Conservation (phyloP, 2,113 vertebrate species). For the Crotophaga sulcirostris region DNA sequence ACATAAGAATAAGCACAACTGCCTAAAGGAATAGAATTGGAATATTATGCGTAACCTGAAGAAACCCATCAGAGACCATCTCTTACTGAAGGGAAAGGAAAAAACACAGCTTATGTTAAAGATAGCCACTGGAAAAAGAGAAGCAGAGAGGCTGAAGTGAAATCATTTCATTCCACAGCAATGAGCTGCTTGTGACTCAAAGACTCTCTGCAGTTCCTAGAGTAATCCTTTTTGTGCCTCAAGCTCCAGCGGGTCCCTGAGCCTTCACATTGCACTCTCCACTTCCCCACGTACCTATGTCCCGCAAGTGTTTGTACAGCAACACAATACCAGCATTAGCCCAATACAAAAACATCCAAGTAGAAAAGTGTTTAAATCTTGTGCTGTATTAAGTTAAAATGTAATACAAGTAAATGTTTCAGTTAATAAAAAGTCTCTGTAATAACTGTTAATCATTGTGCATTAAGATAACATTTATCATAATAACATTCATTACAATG, state of each 20-base stretch:
- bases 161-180: background rate
- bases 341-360: conserved; percentile 35
- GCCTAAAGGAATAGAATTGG: background rate
- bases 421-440: conserved; percentile 10
- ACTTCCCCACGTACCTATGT: background rate
- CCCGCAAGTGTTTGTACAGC: conserved; percentile 42
- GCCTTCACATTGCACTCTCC: background rate
- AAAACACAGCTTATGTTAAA: background rate
- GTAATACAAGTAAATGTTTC: conserved; percentile 25
- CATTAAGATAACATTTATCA: conserved; percentile 36
- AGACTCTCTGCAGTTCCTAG: background rate
- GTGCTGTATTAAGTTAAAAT: conserved; percentile 12
- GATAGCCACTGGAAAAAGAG: background rate
- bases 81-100: background rate
- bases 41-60: background rate
- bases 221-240: conserved; percentile 1
- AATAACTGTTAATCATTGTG: conserved; percentile 25
- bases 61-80: background rate
- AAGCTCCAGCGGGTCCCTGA: background rate
- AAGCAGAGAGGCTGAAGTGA: background rate
- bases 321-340: conserved; percentile 59
- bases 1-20: background rate
- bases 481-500: conserved; percentile 23
- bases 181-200: background rate
- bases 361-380: background rate